Evolutionary conservation across 2,888 invertebrate species (phyloP), one percentile per base, ranked within the genome.

Genomic region (Pseudococcus viburni): DNA sequence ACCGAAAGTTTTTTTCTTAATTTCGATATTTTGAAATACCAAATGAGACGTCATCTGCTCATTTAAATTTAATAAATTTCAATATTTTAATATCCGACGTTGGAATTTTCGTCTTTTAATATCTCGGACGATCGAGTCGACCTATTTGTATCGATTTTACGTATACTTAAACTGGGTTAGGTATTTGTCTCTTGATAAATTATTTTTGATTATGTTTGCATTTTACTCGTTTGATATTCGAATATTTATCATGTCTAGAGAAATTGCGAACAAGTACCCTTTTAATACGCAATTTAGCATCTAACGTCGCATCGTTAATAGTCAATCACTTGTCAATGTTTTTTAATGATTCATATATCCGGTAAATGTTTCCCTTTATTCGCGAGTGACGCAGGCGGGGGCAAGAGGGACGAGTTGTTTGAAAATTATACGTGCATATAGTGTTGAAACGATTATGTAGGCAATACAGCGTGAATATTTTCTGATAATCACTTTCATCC

Each of bases 401-500:
- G 26, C 26, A 3, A 33, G 11, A 7, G 19, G 8, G 19, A 19
- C 4, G 19, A 19, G 19, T 9, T 59, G 8, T 59, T 59, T 59
- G 59, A 59, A 59, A 59, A 59, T 59, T 59, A 59, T 59, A 59
- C 59, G n/a, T n/a, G 19, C 59, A 59, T 59, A 19, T 59, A 19
- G 59, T 5, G 11, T 59, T 19, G 4, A 51, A 51, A 59, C 59
- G 59, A 59, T 59, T 59, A 59, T 19, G 59, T 59, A 51, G 51
- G 59, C 59, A 59, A 59, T 59, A 59, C 19, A 59, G 19, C 68
- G 68, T 73, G 33, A 73, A 73, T 73, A 33, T 73, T 64, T 64
- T 73, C 68, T 73, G 68, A 73, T 73, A 73, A 59, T 59, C 68
- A 73, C 33, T 73, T 73, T 73, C 68, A 33, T 73, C 68, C 68